phyloP scores from a whole-genome alignment of 2,888 invertebrate genomes.

The Torymus auratus region DNA sequence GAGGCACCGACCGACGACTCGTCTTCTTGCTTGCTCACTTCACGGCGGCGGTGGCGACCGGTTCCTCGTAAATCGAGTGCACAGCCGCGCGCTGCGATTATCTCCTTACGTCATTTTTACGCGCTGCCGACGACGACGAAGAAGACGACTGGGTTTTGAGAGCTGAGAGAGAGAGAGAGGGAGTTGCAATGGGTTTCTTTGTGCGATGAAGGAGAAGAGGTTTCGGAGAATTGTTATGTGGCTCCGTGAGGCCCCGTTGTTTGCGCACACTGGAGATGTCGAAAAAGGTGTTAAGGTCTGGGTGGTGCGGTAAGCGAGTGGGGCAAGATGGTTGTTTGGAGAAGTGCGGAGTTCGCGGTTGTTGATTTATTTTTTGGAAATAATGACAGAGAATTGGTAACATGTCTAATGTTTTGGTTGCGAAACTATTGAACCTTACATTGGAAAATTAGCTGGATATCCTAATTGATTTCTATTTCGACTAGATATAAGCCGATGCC shows the following conservation, averaged over 20 bases:
- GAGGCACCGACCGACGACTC: slow-evolving; percentile 26
- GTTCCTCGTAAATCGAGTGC: slow-evolving; percentile 60
- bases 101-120: slow-evolving; percentile 59
- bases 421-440: too few relatives aligned
- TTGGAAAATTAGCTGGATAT: too few relatives aligned
- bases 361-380: too few relatives aligned
- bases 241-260: not conserved
- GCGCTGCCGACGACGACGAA: slow-evolving; percentile 16
- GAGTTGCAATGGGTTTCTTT: slow-evolving; percentile 24
- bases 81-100: slow-evolving; percentile 21
- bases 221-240: slow-evolving; percentile 19
- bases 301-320: too few relatives aligned
- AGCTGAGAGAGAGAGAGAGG: slow-evolving; percentile 5
- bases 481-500: too few relatives aligned
- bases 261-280: too few relatives aligned
- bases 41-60: slow-evolving; percentile 59
- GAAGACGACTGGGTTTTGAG: slow-evolving; percentile 8
- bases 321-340: too few relatives aligned
- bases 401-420: too few relatives aligned
- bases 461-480: too few relatives aligned
- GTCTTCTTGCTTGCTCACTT: not conserved
- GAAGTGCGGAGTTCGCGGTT: too few relatives aligned
- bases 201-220: not conserved
- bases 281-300: too few relatives aligned
- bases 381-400: too few relatives aligned